Evolutionary conservation across 2,797 vertebrate genomes (phyloP), one percentile per base, ranked within the genome.

Genomic region (Acanthiza pusilla): DNA sequence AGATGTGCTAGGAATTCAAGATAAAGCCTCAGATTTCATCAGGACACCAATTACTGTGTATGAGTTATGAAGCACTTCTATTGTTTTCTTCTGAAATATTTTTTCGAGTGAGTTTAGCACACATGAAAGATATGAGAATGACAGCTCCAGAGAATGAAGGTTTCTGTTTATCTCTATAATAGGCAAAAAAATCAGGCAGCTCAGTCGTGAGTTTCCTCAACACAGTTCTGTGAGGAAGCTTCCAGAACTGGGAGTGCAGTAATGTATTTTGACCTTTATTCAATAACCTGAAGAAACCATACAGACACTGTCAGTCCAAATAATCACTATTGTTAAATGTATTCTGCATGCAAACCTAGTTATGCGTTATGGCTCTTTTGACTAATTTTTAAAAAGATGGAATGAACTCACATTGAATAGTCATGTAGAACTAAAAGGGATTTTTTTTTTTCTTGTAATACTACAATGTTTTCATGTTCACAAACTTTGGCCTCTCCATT

Each of bases 131-230:
- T 57, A 40, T 5, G 25, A 85, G 76, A 81, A 62, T 92, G 82
- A 88, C 85, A 85, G 75, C 66, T 94, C n/a, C 38, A 68, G 40
- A 91, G 66, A 88, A 91, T 23, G 79, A 95, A 91, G 32, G 25
- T 45, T 85, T 91, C 76, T 89, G 26, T 92, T 89, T 80, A 66
- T 54, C 57, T 32, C 8, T 51, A 4, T 55, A 84, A 77, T 21
- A 60, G 54, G 36, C 20, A 8, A 72, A 85, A 45, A 85, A 73
- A 66, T 2, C 43, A 79, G 48, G 43, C 34, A 91, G 50, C 18
- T 48, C 63, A 81, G 26, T 40, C 42, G 16, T 38, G 54, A 83
- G 18, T 54, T 72, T 84, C 45, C 30, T 67, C 66, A 68, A 29
- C 10, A 55, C 11, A 47, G 11, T 72, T 84, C 62, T 91, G 48